Evolutionary conservation across 37 sponge, comb jelly and placozoan genomes (phyloP).

Genomic region (Ianthella basta): DNA sequence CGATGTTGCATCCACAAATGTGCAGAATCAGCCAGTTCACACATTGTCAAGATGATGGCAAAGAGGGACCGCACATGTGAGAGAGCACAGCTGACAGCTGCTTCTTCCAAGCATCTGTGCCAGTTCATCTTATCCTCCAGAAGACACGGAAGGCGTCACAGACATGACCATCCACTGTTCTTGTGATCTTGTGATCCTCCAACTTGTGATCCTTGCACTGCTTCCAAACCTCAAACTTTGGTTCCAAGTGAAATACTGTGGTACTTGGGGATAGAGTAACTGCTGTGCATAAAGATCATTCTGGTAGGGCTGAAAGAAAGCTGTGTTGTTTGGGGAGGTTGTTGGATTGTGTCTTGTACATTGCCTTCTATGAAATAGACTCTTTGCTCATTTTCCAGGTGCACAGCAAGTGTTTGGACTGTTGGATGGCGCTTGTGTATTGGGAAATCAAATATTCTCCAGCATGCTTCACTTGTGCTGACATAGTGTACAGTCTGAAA

Average conservation of each 20-base stretch:
- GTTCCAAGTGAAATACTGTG: slow-evolving; percentile 39
- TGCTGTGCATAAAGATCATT: slow-evolving; percentile 39
- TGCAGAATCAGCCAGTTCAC: slow-evolving; percentile 17
- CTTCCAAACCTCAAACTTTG: neutral
- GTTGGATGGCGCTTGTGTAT: no score
- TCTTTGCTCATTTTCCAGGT: no score
- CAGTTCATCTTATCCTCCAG: slow-evolving; percentile 50
- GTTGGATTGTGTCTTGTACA: no score
- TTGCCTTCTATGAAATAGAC: no score
- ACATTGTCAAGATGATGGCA: slow-evolving; percentile 23
- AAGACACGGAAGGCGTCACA: slow-evolving; percentile 35
- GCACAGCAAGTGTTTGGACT: no score
- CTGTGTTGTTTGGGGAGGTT: no score
- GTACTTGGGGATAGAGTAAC: slow-evolving; percentile 36
- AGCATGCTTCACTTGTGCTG: no score
- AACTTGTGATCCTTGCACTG: no score
- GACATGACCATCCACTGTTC: slow-evolving; percentile 1
- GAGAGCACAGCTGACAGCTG: slow-evolving; percentile 4
- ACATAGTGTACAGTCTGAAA: slow-evolving; percentile 1
- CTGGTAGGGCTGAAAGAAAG: slow-evolving; percentile 35
- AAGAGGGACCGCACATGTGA: slow-evolving; percentile 38
- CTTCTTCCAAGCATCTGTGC: slow-evolving; percentile 46
- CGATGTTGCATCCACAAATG: slow-evolving; percentile 21
- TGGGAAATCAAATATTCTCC: no score
- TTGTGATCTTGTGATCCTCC: slow-evolving; percentile 14